Percentiles rank a stretch among this genome's conserved stretches.
phyloP scores from a whole-genome alignment of 1,140 invertebrate genomes.

The Drosophila bipectinata region DNA sequence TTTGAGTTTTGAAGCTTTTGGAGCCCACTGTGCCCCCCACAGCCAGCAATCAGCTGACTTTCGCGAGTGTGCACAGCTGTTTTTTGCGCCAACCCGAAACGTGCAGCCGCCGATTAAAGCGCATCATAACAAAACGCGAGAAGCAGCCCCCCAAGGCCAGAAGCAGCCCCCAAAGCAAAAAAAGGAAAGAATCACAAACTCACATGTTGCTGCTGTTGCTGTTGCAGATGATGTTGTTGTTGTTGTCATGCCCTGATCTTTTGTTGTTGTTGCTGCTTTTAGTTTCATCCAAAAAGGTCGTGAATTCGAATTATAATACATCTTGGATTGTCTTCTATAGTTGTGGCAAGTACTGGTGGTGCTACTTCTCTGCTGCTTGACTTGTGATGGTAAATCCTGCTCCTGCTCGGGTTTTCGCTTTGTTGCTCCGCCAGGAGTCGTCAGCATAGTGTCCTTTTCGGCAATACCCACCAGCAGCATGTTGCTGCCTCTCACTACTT shows the following conservation, averaged over 20 bases:
- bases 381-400: slow-evolving; percentile 37
- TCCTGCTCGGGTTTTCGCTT: slow-evolving; percentile 65
- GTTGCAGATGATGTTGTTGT: slow-evolving; percentile 12
- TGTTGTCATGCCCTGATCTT: slow-evolving; percentile 10
- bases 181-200: slow-evolving; percentile 53
- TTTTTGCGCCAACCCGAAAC: slow-evolving; percentile 29
- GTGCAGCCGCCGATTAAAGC: slow-evolving; percentile 42
- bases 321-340: slow-evolving; percentile 40
- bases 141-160: slow-evolving; percentile 26
- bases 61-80: slow-evolving; percentile 52
- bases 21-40: slow-evolving; percentile 36
- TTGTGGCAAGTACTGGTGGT: slow-evolving; percentile 1
- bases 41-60: slow-evolving; percentile 53
- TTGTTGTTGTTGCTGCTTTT: not conserved
- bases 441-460: slow-evolving; percentile 23
- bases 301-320: slow-evolving; percentile 65
- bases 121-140: slow-evolving; percentile 24
- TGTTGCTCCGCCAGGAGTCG: slow-evolving; percentile 5
- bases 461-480: slow-evolving; percentile 16
- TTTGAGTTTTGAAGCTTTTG: too few relatives aligned
- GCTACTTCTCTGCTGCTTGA: slow-evolving; percentile 46
- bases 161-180: slow-evolving; percentile 36
- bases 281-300: slow-evolving; percentile 39
- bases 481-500: slow-evolving; percentile 4
- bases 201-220: slow-evolving; percentile 55